phyloP scores from a whole-genome alignment of 2,888 invertebrate species.

The Stegana nigrithorax region DNA sequence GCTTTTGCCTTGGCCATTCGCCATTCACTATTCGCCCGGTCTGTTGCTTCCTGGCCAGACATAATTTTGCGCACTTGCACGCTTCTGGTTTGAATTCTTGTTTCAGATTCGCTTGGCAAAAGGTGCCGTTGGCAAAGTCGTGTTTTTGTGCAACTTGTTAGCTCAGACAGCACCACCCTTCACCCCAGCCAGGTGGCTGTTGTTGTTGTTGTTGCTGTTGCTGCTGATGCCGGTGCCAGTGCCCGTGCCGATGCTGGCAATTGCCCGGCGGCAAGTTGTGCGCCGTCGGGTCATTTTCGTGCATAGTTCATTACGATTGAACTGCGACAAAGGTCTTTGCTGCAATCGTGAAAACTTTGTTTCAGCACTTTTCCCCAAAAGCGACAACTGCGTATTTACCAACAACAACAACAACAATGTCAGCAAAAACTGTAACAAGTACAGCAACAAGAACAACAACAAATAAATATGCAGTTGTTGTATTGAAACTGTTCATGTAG shows the following conservation, averaged over 20 bases:
- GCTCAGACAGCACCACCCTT: too few species aligned
- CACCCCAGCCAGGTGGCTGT: too few species aligned
- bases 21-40: background rate
- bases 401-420: too few species aligned
- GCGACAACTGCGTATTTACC: too few species aligned
- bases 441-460: background rate
- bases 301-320: constrained; percentile 59
- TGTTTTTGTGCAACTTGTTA: constrained; percentile 30
- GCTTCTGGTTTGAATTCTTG: too few species aligned
- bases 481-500: background rate
- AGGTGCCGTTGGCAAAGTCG: constrained; percentile 38
- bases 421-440: background rate
- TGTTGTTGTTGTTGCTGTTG: constrained; percentile 23
- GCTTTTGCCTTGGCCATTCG: too few species aligned
- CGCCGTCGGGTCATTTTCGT: constrained; percentile 54
- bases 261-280: constrained; percentile 35
- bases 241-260: too few species aligned
- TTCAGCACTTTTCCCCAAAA: constrained; percentile 10
- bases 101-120: background rate
- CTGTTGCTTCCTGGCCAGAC: constrained; percentile 54
- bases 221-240: constrained; percentile 36
- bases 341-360: constrained; percentile 7
- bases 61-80: constrained; percentile 48
- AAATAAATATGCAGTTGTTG: background rate
- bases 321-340: constrained; percentile 49